A percentile compares a stretch with the other conserved stretches of the same genome.
phyloP scores from a whole-genome alignment of 2,113 vertebrate species.

The Chaetops frenatus region DNA sequence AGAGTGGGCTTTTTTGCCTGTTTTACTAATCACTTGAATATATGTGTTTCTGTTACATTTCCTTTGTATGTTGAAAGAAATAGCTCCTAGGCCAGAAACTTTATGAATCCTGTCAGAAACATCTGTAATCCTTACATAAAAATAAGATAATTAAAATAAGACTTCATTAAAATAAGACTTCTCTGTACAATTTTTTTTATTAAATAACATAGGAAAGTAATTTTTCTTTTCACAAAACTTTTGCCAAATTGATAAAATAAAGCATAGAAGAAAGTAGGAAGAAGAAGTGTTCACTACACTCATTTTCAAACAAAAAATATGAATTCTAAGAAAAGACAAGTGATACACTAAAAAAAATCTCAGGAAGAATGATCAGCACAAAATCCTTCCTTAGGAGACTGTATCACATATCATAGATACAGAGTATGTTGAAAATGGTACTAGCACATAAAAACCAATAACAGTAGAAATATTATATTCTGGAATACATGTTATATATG shows the following conservation, averaged over 20 bases:
- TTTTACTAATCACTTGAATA: conserved; percentile 38
- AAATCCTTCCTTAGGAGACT: not conserved
- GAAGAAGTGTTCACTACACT: not conserved
- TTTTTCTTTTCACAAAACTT: not conserved
- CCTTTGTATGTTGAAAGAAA: not conserved
- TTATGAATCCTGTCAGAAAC: not conserved
- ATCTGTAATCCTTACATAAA: not conserved
- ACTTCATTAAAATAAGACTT: not conserved
- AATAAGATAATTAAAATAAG: not conserved
- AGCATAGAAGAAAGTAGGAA: not conserved
- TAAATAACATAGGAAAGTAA: not conserved
- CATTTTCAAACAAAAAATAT: not conserved
- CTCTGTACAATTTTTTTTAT: not conserved
- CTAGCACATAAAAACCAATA: not conserved
- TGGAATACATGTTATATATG: not conserved
- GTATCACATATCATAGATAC: not conserved
- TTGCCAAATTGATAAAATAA: not conserved
- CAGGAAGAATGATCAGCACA: not conserved
- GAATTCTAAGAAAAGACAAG: not conserved
- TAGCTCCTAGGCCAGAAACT: not conserved
- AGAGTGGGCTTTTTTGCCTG: not conserved
- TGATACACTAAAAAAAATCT: not conserved
- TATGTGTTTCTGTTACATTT: not conserved
- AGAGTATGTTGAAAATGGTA: not conserved
- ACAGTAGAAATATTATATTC: not conserved